Conservation (phyloP, 1,140 invertebrate genomes). For the Diplogasteroides magnus region DNA sequence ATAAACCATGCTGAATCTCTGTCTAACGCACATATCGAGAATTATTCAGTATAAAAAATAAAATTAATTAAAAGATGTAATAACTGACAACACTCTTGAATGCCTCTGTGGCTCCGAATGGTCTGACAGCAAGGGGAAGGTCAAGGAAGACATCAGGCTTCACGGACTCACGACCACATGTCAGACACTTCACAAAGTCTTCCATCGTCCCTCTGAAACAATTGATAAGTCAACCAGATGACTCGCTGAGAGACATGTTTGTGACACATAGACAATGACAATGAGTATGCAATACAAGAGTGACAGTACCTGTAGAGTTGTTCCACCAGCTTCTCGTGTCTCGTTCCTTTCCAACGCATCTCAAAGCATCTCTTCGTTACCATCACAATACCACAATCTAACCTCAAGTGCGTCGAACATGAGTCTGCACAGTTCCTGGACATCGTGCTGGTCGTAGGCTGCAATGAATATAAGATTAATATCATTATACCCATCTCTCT, state of each 20-base stretch:
- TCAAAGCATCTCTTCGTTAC: no score
- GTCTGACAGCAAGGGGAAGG: conserved; percentile 78
- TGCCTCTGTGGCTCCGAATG: conserved; percentile 72
- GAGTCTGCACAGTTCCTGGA: conserved; percentile 80
- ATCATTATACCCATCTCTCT: no score
- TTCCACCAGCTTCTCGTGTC: conserved; percentile 76
- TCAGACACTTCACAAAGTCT: conserved; percentile 83
- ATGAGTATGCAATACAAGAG: not conserved
- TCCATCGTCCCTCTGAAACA: conserved; percentile 73
- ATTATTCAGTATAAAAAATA: no score
- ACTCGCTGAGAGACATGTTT: no score
- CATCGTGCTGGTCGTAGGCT: conserved; percentile 86
- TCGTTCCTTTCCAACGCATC: conserved; percentile 78
- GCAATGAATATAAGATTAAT: no score
- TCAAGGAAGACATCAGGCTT: conserved; percentile 79
- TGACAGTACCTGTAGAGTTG: conserved; percentile 62
- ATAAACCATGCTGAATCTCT: no score
- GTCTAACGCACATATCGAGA: no score
- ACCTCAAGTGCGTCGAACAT: conserved; percentile 86
- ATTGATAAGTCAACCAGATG: no score
- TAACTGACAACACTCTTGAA: conserved; percentile 72
- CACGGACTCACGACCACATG: conserved; percentile 77
- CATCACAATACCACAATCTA: no score
- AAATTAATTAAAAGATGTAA: conserved; percentile 23
- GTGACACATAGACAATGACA: not conserved